These are phyloP conservation scores for Bolinopsis microptera DNA, from an alignment of 37 sponge, comb jelly and placozoan species.

Conservation along the genomic window DNA sequence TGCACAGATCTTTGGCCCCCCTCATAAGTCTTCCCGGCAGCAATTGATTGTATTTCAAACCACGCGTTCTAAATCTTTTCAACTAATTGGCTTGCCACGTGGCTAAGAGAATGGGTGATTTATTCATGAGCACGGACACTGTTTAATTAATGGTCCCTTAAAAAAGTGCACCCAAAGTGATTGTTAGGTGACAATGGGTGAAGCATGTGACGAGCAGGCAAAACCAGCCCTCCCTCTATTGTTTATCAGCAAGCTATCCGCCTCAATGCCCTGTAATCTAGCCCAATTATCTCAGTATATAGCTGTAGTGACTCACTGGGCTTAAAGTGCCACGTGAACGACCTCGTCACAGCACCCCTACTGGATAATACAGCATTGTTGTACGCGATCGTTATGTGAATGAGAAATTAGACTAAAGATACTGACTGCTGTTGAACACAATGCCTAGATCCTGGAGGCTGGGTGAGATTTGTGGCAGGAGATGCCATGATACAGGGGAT, in stretches of 20 bases:
- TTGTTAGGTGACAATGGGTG: neutral
- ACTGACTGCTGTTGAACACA: neutral
- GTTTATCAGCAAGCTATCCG: neutral
- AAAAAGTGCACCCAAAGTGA: neutral
- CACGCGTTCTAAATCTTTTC: neutral
- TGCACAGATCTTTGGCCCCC: no score
- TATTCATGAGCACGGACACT: slow-evolving; percentile 35
- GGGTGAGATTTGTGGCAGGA: neutral
- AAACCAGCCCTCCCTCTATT: neutral
- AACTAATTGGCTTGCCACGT: neutral
- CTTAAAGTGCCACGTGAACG: neutral
- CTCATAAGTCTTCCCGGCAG: neutral
- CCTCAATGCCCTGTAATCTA: neutral
- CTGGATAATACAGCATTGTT: neutral
- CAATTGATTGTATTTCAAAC: neutral
- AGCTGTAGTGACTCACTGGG: neutral
- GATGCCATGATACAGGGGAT: neutral
- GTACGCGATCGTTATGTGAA: neutral
- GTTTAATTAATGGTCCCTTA: slow-evolving; percentile 38
- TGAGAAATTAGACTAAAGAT: neutral
- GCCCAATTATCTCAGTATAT: neutral
- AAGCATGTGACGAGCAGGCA: neutral
- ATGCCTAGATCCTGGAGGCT: neutral
- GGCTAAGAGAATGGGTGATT: neutral
- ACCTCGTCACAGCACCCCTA: neutral